A percentile compares a stretch with the other conserved stretches of the same genome.
Conservation (phyloP, 2,888 invertebrate species). For the Dromius quadrimaculatus region DNA sequence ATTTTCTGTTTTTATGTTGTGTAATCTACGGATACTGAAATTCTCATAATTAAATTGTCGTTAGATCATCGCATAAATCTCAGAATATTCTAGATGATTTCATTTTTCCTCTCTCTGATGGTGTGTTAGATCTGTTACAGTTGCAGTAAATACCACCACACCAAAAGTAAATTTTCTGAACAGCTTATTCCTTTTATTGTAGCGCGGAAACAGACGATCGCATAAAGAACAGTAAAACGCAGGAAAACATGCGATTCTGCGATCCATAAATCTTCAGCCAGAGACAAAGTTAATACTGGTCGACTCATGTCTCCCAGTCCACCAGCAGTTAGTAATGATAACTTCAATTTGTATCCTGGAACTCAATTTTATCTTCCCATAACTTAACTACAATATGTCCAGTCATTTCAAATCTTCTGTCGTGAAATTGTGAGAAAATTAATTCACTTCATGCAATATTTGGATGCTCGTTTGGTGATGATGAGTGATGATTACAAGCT, state of each 20-base stretch:
- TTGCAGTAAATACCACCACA: constrained; percentile 22
- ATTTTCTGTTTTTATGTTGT: constrained; percentile 12
- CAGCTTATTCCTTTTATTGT: constrained; percentile 31
- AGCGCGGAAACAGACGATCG: constrained; percentile 15
- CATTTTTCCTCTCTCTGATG: constrained; percentile 31
- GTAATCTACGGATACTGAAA: constrained; percentile 17
- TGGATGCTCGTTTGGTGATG: too few relatives aligned
- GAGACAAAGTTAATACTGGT: too few relatives aligned
- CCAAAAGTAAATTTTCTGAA: constrained; percentile 27
- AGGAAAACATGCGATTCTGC: constrained; percentile 23
- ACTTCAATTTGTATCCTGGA: too few relatives aligned
- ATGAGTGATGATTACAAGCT: too few relatives aligned
- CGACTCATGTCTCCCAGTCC: too few relatives aligned
- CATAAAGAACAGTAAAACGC: constrained; percentile 38
- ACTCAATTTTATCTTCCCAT: too few relatives aligned
- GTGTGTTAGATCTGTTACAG: constrained; percentile 6
- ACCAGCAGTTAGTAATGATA: too few relatives aligned
- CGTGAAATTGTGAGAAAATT: too few relatives aligned
- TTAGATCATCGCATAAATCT: constrained; percentile 15
- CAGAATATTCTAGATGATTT: constrained; percentile 21
- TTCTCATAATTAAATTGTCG: constrained; percentile 22
- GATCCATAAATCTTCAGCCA: constrained; percentile 15
- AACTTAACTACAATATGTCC: too few relatives aligned
- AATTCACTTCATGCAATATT: too few relatives aligned
- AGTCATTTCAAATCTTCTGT: too few relatives aligned